These are phyloP conservation scores for Morone saxatilis DNA, from an alignment of 2,113 vertebrate species.

Conservation along the genomic window DNA sequence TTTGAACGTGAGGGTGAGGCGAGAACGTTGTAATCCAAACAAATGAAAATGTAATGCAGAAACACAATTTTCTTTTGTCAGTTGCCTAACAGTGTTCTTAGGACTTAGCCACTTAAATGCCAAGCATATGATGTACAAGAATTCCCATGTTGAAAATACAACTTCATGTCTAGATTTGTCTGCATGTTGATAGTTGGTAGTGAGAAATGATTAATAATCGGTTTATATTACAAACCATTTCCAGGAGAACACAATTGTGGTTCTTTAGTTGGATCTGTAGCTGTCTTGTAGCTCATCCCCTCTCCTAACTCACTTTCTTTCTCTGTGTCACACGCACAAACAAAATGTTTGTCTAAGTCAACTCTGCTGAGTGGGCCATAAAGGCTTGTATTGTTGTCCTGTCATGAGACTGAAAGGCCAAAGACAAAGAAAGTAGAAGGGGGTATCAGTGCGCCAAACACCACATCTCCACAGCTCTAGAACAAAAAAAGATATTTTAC, in stretches of 20 bases:
- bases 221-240: not conserved
- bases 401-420: slow-evolving; percentile 51
- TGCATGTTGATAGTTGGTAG: slow-evolving; percentile 1
- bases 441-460: slow-evolving; percentile 43
- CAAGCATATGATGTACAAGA: not conserved
- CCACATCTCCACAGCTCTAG: slow-evolving; percentile 35
- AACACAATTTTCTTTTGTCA: not conserved
- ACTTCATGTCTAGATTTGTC: not conserved
- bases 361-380: slow-evolving; percentile 46
- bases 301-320: slow-evolving; percentile 40
- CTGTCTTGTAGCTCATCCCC: slow-evolving; percentile 24
- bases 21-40: no score
- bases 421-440: slow-evolving; percentile 50
- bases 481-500: slow-evolving; percentile 55
- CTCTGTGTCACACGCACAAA: slow-evolving; percentile 30
- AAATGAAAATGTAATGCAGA: not conserved
- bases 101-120: not conserved
- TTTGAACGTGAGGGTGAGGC: no score
- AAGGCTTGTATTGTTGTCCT: slow-evolving; percentile 58
- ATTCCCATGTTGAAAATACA: not conserved
- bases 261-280: not conserved
- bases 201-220: not conserved
- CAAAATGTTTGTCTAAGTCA: slow-evolving; percentile 55
- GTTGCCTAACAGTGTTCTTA: not conserved
- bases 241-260: slow-evolving; percentile 9